Evolutionary conservation across 2,797 vertebrate species (phyloP), one percentile per base, ranked within the genome.

Genomic region (Melanogrammus aeglefinus): DNA sequence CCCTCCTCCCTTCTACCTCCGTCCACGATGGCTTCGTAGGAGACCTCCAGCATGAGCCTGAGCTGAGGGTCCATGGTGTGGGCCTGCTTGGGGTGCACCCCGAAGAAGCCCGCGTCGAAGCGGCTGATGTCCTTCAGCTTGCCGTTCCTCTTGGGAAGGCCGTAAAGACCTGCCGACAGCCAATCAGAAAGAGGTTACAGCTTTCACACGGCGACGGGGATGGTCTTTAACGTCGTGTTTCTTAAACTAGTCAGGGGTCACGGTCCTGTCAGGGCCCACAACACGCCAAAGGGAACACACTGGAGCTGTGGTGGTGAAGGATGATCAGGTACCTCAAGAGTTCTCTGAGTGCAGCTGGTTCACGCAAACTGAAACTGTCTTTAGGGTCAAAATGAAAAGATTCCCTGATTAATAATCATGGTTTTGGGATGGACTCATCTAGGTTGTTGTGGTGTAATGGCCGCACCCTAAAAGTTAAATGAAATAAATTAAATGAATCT

Each of bases 61-160:
- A 99, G 94, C 76, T 99, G 98, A 41, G 98, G 98, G 89, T 99
- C 98, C 98, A 99, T 99, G 0, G 96, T 98, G 87, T 98, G 93
- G 12, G 98, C 97, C 90, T 99, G 98, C 89, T 98, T 99, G 75
- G 97, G 94, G 82, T 94, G 98, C 89, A 93, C 98, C 84, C 84
- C 97, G 18, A 99, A 99, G 91, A 99, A 99, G 0, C 94, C 89
- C 21, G 98, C 97, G 41, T 99, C 98, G 35, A 99, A 99, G 90
- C 92, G 95, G 89, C 94, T 96, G 84, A 99, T 94, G 87, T 98
- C 96, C 89, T 99, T 99, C 79, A 99, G 94, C 88, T 99, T 99
- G 73, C 98, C 98, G 5, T 95, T 96, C 84, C 96, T 95, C 86
- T 83, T 93, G 72, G 98, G 98, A 76, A 99, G 94, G 73, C 97